These are phyloP conservation scores for Microhierax caerulescens DNA, from an alignment of 2,797 vertebrate species.

Conservation along the genomic window DNA sequence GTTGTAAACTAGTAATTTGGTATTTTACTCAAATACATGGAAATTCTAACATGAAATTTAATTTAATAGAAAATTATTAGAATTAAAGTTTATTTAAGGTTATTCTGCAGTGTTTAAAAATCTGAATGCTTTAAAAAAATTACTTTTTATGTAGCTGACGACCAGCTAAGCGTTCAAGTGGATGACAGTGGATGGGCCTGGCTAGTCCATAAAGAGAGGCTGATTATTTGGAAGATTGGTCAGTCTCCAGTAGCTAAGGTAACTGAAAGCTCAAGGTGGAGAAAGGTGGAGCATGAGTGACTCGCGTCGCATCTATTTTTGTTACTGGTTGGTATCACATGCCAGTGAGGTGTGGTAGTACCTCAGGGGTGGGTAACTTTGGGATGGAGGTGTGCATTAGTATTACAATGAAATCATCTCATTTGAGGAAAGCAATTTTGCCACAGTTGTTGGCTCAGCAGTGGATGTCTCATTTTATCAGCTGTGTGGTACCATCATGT, in stretches of 20 bases:
- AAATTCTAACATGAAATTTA: background rate
- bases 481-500: no score
- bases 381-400: no score
- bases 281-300: background rate
- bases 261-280: background rate
- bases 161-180: slow-evolving; percentile 86
- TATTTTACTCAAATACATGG: background rate
- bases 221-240: slow-evolving; percentile 94
- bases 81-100: background rate
- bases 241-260: slow-evolving; percentile 91
- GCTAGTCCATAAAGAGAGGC: slow-evolving; percentile 87
- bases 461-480: no score
- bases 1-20: background rate
- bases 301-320: no score
- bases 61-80: background rate
- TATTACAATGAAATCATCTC: no score
- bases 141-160: slow-evolving; percentile 68
- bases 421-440: no score
- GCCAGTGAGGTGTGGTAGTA: no score
- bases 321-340: no score
- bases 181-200: slow-evolving; percentile 92
- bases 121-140: background rate
- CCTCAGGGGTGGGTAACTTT: no score
- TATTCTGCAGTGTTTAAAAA: background rate
- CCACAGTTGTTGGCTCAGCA: no score